These are phyloP conservation scores for Siniperca undulata DNA, from an alignment of 2,797 vertebrate species.

Conservation along the genomic window DNA sequence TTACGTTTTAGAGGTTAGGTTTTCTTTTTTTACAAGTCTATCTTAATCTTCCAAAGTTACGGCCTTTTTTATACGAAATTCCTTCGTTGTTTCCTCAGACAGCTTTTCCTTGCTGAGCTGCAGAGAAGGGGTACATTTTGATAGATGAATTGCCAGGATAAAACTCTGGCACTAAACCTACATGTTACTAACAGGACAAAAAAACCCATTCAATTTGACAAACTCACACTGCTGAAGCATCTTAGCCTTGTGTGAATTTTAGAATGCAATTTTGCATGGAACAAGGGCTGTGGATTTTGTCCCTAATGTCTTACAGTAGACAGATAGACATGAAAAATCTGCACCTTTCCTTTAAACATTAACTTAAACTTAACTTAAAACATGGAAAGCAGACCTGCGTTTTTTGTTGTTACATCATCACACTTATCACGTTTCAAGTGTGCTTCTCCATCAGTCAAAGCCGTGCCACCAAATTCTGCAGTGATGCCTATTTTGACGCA, in stretches of 20 bases:
- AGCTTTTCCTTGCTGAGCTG: not conserved
- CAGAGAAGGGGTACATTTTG: too few relatives aligned
- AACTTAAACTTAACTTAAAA: too few relatives aligned
- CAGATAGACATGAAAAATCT: not conserved
- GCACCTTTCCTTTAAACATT: not conserved
- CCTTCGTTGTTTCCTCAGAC: not conserved
- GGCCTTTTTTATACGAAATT: too few relatives aligned
- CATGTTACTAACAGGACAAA: not conserved
- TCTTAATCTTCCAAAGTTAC: not conserved
- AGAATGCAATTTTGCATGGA: not conserved
- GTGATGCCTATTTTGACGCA: slow-evolving; percentile 74
- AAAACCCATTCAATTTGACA: not conserved
- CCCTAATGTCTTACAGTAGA: not conserved
- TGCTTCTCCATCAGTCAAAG: rapidly evolving
- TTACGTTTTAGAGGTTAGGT: not conserved
- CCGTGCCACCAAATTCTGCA: rapidly evolving
- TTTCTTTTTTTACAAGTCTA: not conserved
- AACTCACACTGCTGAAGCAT: not conserved
- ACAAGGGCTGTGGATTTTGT: not conserved
- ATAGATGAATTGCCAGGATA: not conserved
- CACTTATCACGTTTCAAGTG: not conserved
- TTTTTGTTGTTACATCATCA: rapidly evolving
- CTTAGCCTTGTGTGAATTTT: not conserved
- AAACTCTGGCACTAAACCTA: not conserved
- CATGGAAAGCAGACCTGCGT: slow-evolving; percentile 38